A percentile compares a stretch with the other conserved stretches of the same genome.
These are phyloP conservation scores for Chrysodeixis includens DNA, from an alignment of 2,888 invertebrate species.

Conservation along the genomic window DNA sequence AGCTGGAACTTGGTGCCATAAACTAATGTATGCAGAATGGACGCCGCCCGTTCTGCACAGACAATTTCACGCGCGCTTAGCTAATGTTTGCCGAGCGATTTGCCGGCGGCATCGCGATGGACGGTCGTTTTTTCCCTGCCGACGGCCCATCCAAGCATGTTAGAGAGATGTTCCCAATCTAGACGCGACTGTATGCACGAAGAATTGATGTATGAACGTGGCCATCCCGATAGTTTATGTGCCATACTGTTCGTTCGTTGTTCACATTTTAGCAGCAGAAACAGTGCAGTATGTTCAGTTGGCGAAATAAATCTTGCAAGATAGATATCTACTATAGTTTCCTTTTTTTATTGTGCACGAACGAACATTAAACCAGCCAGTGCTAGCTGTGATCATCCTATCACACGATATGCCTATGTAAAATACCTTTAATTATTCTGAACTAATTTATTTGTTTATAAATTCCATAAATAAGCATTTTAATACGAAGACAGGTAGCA, in stretches of 20 bases:
- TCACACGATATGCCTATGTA: background rate
- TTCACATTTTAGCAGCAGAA: background rate
- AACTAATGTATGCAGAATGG: conserved; percentile 74
- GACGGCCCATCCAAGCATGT: conserved; percentile 62
- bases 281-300: background rate
- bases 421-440: background rate
- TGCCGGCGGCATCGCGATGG: conserved; percentile 73
- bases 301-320: background rate
- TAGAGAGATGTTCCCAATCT: conserved; percentile 55
- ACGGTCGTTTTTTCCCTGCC: conserved; percentile 65
- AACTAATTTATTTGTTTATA: background rate
- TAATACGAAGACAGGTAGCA: background rate
- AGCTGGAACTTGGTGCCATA: conserved; percentile 64
- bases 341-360: background rate
- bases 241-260: conserved; percentile 6
- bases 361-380: no score
- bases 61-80: conserved; percentile 85
- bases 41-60: conserved; percentile 70
- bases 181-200: conserved; percentile 41
- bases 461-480: background rate
- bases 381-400: no score
- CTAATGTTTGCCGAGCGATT: conserved; percentile 85
- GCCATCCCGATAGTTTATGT: conserved; percentile 26
- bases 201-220: conserved; percentile 46
- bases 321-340: background rate